These are phyloP conservation scores for Apodemia zela DNA, from an alignment of 2,888 invertebrate genomes.

Conservation along the genomic window DNA sequence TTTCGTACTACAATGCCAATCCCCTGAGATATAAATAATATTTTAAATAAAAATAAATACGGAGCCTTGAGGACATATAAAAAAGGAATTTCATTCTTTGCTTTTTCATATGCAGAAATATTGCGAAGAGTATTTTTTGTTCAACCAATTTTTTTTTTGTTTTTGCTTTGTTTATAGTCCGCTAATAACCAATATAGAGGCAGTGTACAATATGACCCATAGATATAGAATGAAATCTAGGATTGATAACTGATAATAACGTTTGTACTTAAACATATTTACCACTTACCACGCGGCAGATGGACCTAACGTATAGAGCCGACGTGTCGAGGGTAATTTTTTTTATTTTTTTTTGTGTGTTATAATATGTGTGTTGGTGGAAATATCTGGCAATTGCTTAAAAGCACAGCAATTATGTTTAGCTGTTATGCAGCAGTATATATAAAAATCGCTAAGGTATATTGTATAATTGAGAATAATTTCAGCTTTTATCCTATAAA, in stretches of 20 bases:
- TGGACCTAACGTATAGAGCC: conserved; percentile 79
- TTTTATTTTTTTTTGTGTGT: conserved; percentile 20
- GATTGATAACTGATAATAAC: conserved; percentile 26
- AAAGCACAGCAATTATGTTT: neutral
- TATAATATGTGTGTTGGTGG: conserved; percentile 28
- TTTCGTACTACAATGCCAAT: too few species aligned
- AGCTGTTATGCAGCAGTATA: neutral
- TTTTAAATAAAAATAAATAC: too few species aligned
- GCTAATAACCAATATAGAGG: neutral
- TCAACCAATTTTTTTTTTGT: neutral
- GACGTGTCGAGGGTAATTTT: conserved; percentile 68
- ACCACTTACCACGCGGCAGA: conserved; percentile 71
- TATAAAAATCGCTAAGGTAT: neutral
- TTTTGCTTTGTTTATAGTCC: conserved; percentile 7
- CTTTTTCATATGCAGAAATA: too few species aligned
- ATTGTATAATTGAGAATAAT: neutral
- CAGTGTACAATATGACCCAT: neutral
- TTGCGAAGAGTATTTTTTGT: neutral
- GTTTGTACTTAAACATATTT: conserved; percentile 55
- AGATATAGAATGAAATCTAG: too few species aligned
- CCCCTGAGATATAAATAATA: too few species aligned
- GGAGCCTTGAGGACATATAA: too few species aligned
- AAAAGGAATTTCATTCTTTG: too few species aligned
- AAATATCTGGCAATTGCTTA: neutral
- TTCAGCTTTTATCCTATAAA: neutral